Conservation (phyloP, 2,888 invertebrate species). For the Stegophylla sp. region DNA sequence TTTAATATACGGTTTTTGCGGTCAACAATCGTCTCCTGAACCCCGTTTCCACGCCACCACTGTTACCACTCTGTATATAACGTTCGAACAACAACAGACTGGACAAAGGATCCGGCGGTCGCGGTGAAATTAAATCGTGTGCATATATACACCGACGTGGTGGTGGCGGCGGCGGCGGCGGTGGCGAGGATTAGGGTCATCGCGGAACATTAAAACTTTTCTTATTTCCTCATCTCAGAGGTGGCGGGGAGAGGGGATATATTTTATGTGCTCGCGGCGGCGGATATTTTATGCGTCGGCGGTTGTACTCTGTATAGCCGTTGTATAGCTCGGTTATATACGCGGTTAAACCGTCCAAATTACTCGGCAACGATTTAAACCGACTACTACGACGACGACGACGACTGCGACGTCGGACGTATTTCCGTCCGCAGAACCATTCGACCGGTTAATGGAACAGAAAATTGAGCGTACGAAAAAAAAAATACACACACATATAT, state of each 20-base stretch:
- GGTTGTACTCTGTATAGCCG: too few species aligned
- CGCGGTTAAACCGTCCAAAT: conserved; percentile 37
- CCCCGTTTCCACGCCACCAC: too few species aligned
- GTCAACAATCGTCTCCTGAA: too few species aligned
- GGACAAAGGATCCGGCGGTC: not conserved
- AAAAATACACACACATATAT: too few species aligned
- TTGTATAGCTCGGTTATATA: too few species aligned
- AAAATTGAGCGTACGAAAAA: conserved; percentile 38
- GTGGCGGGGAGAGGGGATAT: not conserved
- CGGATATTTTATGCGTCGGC: conserved; percentile 20
- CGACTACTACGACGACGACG: too few species aligned
- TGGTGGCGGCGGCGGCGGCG: too few species aligned
- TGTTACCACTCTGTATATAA: too few species aligned
- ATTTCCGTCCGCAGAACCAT: conserved; percentile 21
- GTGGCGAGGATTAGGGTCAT: conserved; percentile 42
- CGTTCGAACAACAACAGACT: not conserved
- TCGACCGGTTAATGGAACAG: conserved; percentile 55
- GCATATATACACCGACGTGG: not conserved
- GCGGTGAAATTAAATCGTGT: not conserved
- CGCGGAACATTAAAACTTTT: conserved; percentile 38
- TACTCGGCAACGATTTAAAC: conserved; percentile 45
- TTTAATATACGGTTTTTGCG: too few species aligned
- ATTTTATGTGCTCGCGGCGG: not conserved
- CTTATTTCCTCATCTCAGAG: not conserved
- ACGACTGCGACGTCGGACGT: conserved; percentile 28